phyloP scores from a whole-genome alignment of 1,140 invertebrate genomes.

The Drosophila navojoa region DNA sequence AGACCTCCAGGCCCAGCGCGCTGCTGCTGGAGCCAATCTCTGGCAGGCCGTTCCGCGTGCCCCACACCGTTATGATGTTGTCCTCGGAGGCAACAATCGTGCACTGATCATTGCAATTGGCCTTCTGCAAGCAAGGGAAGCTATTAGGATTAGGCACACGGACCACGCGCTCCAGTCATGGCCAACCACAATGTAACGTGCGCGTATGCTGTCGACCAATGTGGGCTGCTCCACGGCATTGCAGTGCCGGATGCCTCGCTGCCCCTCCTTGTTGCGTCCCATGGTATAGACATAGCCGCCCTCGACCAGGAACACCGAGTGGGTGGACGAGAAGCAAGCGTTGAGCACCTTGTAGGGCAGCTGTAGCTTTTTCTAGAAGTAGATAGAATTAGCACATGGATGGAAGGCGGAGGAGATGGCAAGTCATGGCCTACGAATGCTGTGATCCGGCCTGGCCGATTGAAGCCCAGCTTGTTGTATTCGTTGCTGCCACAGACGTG shows the following conservation, averaged over 20 bases:
- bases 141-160: not conserved
- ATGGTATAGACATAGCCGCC: slow-evolving; percentile 88
- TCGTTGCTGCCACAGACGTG: slow-evolving; percentile 89
- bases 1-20: slow-evolving; percentile 60
- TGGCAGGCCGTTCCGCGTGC: slow-evolving; percentile 85
- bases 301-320: slow-evolving; percentile 87
- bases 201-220: slow-evolving; percentile 85
- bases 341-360: slow-evolving; percentile 84
- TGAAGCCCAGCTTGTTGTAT: slow-evolving; percentile 89
- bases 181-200: slow-evolving; percentile 85
- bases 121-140: slow-evolving; percentile 48
- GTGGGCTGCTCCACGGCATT: slow-evolving; percentile 82
- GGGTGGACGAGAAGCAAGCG: slow-evolving; percentile 86
- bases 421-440: slow-evolving; percentile 60
- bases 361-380: slow-evolving; percentile 68
- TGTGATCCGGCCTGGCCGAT: slow-evolving; percentile 68
- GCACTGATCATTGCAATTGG: slow-evolving; percentile 87
- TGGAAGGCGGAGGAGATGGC: not conserved
- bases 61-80: slow-evolving; percentile 90
- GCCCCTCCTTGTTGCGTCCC: slow-evolving; percentile 87
- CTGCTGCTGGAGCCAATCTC: slow-evolving; percentile 63
- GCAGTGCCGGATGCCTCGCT: slow-evolving; percentile 85
- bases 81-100: slow-evolving; percentile 87
- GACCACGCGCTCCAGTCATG: not conserved
- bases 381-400: not conserved